Evolutionary conservation across 1,140 invertebrate species (phyloP).

Genomic region (Aporrectodea caliginosa): DNA sequence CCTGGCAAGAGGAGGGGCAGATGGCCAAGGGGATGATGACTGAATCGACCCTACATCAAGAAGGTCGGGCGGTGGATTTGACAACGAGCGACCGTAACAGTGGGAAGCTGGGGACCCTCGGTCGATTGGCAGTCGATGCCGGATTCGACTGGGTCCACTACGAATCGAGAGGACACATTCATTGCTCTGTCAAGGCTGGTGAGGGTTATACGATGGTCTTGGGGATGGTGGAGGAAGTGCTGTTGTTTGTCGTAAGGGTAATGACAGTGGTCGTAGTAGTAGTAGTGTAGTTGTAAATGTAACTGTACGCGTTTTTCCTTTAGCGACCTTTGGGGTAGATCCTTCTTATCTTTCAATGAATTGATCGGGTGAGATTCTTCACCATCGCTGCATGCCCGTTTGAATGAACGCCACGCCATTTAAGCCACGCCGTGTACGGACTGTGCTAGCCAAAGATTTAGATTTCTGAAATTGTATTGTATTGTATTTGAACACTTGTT

Average conservation of each 20-base stretch:
- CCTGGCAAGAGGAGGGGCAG: slow-evolving; percentile 81
- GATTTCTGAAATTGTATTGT: no score
- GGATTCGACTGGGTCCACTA: slow-evolving; percentile 99
- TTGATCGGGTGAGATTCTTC: no score
- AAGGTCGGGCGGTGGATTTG: slow-evolving; percentile 90
- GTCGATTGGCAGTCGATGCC: slow-evolving; percentile 88
- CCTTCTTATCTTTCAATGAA: neutral
- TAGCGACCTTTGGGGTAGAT: neutral
- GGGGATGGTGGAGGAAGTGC: neutral
- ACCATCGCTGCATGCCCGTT: no score
- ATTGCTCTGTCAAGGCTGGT: slow-evolving; percentile 98
- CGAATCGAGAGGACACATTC: slow-evolving; percentile 87
- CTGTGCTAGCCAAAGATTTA: no score
- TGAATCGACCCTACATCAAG: slow-evolving; percentile 86
- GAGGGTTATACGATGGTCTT: slow-evolving; percentile 42
- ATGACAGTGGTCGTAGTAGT: no score
- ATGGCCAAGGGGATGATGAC: neutral
- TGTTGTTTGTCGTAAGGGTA: neutral
- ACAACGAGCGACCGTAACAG: slow-evolving; percentile 88
- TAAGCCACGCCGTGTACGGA: no score
- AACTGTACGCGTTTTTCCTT: neutral
- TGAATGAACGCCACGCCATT: no score
- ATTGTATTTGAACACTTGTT: no score
- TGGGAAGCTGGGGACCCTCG: slow-evolving; percentile 90
- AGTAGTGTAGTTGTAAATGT: no score